These are phyloP conservation scores for Polymixis lichenea DNA, from an alignment of 2,888 invertebrate species.

Conservation along the genomic window DNA sequence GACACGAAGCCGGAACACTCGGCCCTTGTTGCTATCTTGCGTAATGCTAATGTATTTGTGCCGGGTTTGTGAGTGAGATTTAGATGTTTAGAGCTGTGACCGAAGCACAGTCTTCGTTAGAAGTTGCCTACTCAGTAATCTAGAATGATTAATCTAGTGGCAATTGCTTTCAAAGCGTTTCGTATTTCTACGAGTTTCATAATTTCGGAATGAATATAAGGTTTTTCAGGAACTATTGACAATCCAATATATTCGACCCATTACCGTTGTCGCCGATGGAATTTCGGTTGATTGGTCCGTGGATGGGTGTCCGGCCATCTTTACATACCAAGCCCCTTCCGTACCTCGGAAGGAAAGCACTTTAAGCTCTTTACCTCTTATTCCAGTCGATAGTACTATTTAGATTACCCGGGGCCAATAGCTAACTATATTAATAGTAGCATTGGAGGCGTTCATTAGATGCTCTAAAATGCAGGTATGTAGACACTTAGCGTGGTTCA, in stretches of 20 bases:
- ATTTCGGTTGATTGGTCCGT: neutral
- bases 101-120: neutral
- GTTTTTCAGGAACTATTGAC: neutral
- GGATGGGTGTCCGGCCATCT: no score
- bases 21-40: constrained; percentile 47
- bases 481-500: neutral
- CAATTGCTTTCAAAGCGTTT: neutral
- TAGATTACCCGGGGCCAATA: neutral
- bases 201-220: neutral
- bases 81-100: constrained; percentile 15
- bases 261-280: neutral
- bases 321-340: no score
- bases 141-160: neutral
- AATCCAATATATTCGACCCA: neutral
- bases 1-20: constrained; percentile 25
- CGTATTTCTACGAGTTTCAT: neutral
- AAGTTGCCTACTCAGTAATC: constrained; percentile 11
- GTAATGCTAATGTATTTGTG: constrained; percentile 43
- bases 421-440: neutral
- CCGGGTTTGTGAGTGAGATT: constrained; percentile 21
- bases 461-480: neutral
- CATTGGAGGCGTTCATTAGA: neutral
- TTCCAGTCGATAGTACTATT: neutral
- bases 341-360: no score
- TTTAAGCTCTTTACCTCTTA: neutral